Conservation (phyloP, 2,113 vertebrate genomes). For the Pitta sordida region DNA sequence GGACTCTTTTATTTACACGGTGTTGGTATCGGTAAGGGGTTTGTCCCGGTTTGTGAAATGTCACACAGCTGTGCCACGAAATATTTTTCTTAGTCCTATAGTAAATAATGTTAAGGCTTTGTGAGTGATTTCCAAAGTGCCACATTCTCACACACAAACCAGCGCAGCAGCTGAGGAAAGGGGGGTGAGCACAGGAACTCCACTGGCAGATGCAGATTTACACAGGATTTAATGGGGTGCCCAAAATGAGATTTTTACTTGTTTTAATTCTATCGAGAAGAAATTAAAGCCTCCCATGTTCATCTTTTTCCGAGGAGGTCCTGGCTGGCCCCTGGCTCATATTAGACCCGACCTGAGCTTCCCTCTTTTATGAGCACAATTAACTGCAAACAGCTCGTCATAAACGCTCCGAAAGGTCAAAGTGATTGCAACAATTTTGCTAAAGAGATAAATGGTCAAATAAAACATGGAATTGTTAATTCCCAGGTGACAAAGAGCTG, state of each 20-base stretch:
- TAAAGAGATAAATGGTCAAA: constrained; percentile 78
- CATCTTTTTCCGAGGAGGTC: neutral
- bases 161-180: neutral
- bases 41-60: neutral
- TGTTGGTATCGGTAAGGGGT: neutral
- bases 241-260: neutral
- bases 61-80: neutral
- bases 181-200: neutral
- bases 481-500: constrained; percentile 63
- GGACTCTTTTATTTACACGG: neutral
- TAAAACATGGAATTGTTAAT: constrained; percentile 74
- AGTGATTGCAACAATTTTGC: constrained; percentile 69
- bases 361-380: constrained; percentile 24
- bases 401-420: constrained; percentile 83
- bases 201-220: neutral
- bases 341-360: neutral
- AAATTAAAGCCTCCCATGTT: neutral
- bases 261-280: neutral
- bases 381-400: constrained; percentile 65
- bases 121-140: neutral
- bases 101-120: neutral
- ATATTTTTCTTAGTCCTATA: neutral
- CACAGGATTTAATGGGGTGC: neutral
- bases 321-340: neutral
- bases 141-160: neutral